Evolutionary conservation across 2,797 vertebrate species (phyloP).

Genomic region (Sus cebifrons): DNA sequence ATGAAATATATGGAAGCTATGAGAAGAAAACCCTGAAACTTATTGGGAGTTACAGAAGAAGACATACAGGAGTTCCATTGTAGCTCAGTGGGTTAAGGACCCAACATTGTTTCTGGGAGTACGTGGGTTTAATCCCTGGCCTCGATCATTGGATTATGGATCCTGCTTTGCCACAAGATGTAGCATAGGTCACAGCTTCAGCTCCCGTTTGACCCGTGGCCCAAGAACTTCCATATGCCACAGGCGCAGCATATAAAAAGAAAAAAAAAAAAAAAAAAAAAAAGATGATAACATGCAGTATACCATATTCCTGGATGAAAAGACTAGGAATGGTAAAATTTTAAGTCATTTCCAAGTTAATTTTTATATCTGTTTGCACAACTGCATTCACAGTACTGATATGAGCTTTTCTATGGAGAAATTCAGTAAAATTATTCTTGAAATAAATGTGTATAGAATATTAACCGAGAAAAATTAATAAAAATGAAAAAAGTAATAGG

Average conservation of each 20-base stretch:
- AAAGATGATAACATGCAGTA: neutral
- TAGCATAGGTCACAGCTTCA: too few relatives aligned
- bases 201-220: too few relatives aligned
- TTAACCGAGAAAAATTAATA: neutral
- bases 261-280: too few relatives aligned
- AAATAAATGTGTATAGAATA: neutral
- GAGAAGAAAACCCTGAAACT: neutral
- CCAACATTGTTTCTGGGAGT: too few relatives aligned
- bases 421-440: neutral
- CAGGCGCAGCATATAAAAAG: too few relatives aligned
- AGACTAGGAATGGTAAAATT: neutral
- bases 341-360: slow-evolving; percentile 6
- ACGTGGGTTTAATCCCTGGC: too few relatives aligned
- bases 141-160: too few relatives aligned
- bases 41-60: neutral
- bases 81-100: too few relatives aligned
- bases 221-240: too few relatives aligned
- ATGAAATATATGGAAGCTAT: neutral
- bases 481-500: neutral
- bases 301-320: neutral
- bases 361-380: neutral
- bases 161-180: too few relatives aligned
- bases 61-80: neutral
- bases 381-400: neutral
- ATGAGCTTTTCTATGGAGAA: neutral